Evolutionary conservation across 2,113 vertebrate genomes (phyloP).

Genomic region (Acinonyx jubatus): DNA sequence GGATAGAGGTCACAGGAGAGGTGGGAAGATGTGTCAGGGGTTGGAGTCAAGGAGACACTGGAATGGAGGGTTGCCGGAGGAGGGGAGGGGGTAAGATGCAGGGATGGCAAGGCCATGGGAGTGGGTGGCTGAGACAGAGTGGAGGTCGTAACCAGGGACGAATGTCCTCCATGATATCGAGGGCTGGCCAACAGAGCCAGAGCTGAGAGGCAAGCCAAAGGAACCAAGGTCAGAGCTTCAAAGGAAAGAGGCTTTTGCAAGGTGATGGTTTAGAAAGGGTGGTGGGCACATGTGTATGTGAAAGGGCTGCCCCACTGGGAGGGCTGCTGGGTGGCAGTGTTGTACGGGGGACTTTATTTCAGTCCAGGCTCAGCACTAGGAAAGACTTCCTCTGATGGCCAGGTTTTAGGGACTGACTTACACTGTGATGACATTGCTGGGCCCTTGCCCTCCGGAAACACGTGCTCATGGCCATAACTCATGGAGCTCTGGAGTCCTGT

Average conservation of each 20-base stretch:
- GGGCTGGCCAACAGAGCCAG: neutral
- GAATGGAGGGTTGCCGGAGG: neutral
- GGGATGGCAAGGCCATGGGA: neutral
- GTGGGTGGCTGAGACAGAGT: neutral
- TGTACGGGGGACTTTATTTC: neutral
- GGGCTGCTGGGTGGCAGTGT: neutral
- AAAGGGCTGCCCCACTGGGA: too few relatives aligned
- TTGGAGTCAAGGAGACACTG: neutral
- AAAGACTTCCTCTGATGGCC: accelerated
- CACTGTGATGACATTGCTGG: accelerated
- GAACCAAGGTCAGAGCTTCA: neutral
- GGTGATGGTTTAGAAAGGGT: neutral
- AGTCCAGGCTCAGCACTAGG: neutral
- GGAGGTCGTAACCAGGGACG: neutral
- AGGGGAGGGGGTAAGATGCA: neutral
- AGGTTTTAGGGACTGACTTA: neutral
- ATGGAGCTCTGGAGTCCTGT: neutral
- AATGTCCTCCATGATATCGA: too few relatives aligned
- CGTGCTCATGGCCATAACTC: neutral
- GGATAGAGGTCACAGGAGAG: neutral
- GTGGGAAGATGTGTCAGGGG: neutral
- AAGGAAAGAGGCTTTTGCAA: neutral
- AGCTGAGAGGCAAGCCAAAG: neutral
- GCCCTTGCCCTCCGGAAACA: neutral
- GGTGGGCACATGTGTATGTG: neutral